phyloP scores from a whole-genome alignment of 2,797 vertebrate genomes.

The Glossophaga mutica region DNA sequence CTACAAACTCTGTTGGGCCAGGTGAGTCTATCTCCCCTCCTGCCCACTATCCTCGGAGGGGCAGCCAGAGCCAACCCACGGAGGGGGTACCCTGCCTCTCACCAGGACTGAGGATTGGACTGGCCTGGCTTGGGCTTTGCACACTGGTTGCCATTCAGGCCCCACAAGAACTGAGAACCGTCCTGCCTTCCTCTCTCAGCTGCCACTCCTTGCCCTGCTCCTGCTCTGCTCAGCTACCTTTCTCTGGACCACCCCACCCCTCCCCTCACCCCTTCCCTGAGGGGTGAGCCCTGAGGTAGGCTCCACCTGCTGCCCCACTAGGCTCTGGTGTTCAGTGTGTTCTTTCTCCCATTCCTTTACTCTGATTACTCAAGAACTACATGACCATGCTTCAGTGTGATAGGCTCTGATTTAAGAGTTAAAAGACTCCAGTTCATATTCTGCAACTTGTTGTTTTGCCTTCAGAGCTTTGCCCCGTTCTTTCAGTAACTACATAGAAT shows the following conservation, averaged over 20 bases:
- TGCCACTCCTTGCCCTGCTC: background rate
- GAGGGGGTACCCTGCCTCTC: background rate
- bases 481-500: background rate
- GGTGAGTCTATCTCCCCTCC: background rate
- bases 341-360: background rate
- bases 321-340: accelerated
- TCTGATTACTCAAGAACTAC: background rate
- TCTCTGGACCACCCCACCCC: background rate
- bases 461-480: background rate
- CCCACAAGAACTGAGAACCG: background rate
- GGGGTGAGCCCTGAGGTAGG: background rate
- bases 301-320: background rate
- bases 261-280: background rate
- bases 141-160: background rate
- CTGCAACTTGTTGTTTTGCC: background rate
- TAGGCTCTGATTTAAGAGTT: background rate
- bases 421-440: background rate
- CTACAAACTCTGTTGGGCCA: background rate
- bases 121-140: background rate
- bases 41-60: background rate
- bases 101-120: background rate
- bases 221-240: background rate
- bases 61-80: background rate
- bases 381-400: background rate
- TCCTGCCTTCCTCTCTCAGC: background rate